phyloP scores from a whole-genome alignment of 2,888 invertebrate genomes.

The Andrena haemorrhoa region DNA sequence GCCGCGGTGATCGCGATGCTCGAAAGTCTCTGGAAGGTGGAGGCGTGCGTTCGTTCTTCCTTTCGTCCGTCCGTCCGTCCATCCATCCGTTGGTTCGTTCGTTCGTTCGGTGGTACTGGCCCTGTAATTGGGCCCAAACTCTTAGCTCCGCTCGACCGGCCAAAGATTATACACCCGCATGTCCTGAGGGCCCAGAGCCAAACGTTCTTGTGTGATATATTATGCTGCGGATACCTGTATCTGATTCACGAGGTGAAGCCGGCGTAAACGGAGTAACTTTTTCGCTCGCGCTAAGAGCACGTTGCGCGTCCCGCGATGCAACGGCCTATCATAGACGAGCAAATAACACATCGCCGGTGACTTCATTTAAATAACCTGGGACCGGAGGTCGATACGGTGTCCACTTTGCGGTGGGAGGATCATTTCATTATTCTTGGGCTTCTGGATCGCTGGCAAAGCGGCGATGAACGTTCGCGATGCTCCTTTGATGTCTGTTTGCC shows the following conservation, averaged over 20 bases:
- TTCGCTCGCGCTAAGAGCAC: conserved; percentile 65
- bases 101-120: conserved; percentile 83
- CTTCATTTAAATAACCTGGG: conserved; percentile 19
- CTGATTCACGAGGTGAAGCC: conserved; percentile 83
- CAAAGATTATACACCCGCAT: conserved; percentile 85
- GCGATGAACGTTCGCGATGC: background rate
- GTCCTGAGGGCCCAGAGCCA: conserved; percentile 83
- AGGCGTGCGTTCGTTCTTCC: conserved; percentile 81
- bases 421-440: conserved; percentile 31
- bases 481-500: no score
- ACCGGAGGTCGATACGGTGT: background rate
- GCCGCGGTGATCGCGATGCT: conserved; percentile 74
- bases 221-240: conserved; percentile 83
- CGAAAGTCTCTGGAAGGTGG: conserved; percentile 77
- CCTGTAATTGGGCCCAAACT: conserved; percentile 85
- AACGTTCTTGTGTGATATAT: conserved; percentile 83
- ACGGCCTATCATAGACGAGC: conserved; percentile 51
- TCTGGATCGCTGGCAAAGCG: conserved; percentile 20
- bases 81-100: conserved; percentile 54
- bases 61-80: conserved; percentile 56
- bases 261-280: conserved; percentile 82
- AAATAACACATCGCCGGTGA: conserved; percentile 44
- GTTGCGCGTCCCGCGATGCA: conserved; percentile 27
- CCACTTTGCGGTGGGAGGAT: conserved; percentile 16
- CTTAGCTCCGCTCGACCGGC: conserved; percentile 82